Evolutionary conservation across 2,113 vertebrate species (phyloP).

Genomic region (Merops nubicus): DNA sequence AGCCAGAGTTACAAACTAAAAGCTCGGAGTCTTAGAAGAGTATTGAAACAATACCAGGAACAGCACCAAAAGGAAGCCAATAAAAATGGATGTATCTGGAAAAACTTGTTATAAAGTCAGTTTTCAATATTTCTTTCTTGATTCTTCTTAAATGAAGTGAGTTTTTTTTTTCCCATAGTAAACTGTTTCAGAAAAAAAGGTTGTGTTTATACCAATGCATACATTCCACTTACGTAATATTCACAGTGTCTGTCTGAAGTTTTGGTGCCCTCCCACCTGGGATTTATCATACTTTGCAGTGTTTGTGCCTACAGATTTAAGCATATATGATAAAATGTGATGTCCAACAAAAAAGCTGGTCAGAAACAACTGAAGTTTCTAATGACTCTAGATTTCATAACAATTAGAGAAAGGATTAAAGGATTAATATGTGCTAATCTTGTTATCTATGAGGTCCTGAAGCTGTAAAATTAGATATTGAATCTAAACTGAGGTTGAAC

Average conservation of each 20-base stretch:
- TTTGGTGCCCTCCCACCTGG: background rate
- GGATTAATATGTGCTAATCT: constrained; percentile 30
- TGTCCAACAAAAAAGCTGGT: background rate
- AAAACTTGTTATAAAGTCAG: background rate
- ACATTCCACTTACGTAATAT: background rate
- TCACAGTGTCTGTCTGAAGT: background rate
- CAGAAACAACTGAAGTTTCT: constrained; percentile 2
- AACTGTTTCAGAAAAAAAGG: background rate
- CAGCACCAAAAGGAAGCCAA: background rate
- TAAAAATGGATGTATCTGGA: background rate
- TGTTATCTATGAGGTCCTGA: constrained; percentile 17
- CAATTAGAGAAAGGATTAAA: constrained; percentile 27
- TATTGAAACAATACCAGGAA: background rate
- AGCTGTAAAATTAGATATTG: background rate
- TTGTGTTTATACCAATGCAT: background rate
- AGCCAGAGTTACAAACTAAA: background rate
- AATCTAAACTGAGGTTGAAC: background rate
- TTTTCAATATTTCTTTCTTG: background rate
- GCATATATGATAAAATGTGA: background rate
- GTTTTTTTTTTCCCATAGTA: background rate
- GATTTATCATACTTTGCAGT: background rate
- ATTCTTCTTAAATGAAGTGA: background rate
- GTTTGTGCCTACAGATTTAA: background rate
- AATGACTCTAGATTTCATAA: constrained; percentile 7
- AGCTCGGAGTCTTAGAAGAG: background rate